Evolutionary conservation across 2,797 vertebrate species (phyloP).

Genomic region (Channallabes apus): DNA sequence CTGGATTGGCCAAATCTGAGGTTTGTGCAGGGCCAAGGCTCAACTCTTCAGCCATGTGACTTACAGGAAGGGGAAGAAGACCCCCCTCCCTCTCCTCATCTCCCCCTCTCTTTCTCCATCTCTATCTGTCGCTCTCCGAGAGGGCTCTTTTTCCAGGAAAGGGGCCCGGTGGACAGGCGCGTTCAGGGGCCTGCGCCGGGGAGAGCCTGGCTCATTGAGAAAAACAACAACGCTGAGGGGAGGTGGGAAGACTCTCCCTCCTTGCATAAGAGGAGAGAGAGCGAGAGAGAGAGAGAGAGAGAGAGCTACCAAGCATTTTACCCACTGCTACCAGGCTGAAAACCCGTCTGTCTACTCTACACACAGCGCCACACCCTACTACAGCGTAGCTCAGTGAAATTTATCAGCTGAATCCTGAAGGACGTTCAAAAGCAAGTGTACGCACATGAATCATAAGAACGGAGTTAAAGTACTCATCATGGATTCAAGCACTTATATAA

Average conservation of each 20-base stretch:
- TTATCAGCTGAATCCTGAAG: conserved; percentile 12
- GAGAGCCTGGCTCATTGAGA: conserved; percentile 82
- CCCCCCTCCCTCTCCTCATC: conserved; percentile 40
- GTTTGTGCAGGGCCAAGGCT: conserved; percentile 66
- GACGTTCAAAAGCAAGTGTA: conserved; percentile 1
- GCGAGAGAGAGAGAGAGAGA: conserved; percentile 36
- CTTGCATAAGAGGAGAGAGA: conserved; percentile 75
- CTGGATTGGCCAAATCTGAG: conserved; percentile 67
- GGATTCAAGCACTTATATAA: not conserved
- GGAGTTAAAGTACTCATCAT: not conserved
- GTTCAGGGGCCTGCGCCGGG: conserved; percentile 72
- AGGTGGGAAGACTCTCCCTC: conserved; percentile 72
- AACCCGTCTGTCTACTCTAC: conserved; percentile 65
- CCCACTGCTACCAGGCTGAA: conserved; percentile 66
- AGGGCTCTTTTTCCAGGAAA: conserved; percentile 79
- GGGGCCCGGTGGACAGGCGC: conserved; percentile 78
- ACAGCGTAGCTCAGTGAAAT: conserved; percentile 36
- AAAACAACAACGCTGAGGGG: conserved; percentile 82
- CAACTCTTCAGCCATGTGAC: conserved; percentile 73
- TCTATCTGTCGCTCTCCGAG: conserved; percentile 61
- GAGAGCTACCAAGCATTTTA: conserved; percentile 42
- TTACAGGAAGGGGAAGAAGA: conserved; percentile 73
- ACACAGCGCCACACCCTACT: conserved; percentile 53
- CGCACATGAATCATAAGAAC: not conserved
- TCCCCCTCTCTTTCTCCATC: conserved; percentile 31